Percentiles rank a stretch among this genome's conserved stretches.
Evolutionary conservation across 1,140 invertebrate genomes (phyloP).

Genomic region (Rhagoletis pomonella): DNA sequence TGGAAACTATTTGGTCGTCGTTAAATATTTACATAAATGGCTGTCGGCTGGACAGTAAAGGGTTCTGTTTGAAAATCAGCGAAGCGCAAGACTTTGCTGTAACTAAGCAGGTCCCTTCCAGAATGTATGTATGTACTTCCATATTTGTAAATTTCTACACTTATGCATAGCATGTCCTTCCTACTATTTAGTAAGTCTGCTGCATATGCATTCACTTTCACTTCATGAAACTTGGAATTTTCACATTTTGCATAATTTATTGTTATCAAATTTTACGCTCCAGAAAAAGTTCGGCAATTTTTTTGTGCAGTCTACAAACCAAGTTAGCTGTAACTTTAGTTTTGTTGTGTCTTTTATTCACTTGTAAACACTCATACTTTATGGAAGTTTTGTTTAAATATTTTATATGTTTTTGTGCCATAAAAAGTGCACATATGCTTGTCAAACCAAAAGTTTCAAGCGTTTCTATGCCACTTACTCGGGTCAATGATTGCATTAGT

Average conservation of each 20-base stretch:
- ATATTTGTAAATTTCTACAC: neutral
- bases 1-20: too few relatives aligned
- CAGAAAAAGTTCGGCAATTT: slow-evolving; percentile 35
- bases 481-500: slow-evolving; percentile 18
- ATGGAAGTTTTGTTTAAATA: neutral
- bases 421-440: slow-evolving; percentile 38
- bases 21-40: too few relatives aligned
- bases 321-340: neutral
- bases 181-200: neutral
- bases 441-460: neutral
- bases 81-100: too few relatives aligned
- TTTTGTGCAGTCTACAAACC: neutral
- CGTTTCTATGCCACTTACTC: neutral
- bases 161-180: neutral
- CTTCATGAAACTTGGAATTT: neutral
- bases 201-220: neutral
- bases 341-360: neutral
- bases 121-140: too few relatives aligned
- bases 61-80: too few relatives aligned
- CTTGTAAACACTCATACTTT: neutral
- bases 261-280: slow-evolving; percentile 49
- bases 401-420: neutral
- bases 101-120: too few relatives aligned
- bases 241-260: slow-evolving; percentile 41
- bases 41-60: too few relatives aligned